A percentile compares a stretch with the other conserved stretches of the same genome.
Conservation (phyloP, 2,113 vertebrate species). For the Lagopus leucura region DNA sequence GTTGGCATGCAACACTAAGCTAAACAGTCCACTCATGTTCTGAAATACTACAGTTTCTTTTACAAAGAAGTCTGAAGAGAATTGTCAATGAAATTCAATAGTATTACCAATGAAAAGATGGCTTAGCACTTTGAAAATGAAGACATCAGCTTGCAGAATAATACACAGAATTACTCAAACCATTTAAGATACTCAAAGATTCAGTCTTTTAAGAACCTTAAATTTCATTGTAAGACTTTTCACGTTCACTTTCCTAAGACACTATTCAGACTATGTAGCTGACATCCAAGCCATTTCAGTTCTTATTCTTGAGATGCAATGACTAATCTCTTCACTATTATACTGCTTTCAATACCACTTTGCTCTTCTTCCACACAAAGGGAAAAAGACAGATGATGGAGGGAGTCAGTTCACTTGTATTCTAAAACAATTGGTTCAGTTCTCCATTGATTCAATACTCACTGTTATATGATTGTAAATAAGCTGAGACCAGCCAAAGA, state of each 20-base stretch:
- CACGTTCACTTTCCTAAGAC: constrained; percentile 27
- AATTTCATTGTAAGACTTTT: neutral
- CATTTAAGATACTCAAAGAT: neutral
- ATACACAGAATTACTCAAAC: neutral
- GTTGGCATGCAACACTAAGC: neutral
- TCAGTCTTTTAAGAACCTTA: neutral
- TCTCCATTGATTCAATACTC: constrained; percentile 67
- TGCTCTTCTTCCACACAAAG: neutral
- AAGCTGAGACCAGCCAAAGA: constrained; percentile 97
- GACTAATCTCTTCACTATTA: constrained; percentile 34
- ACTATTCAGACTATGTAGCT: neutral
- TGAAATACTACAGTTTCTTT: neutral
- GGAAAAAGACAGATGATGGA: neutral
- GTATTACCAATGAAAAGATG: neutral
- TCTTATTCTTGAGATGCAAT: neutral
- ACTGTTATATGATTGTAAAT: constrained; percentile 99
- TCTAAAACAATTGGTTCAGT: constrained; percentile 30
- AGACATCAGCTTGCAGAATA: neutral
- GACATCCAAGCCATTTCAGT: neutral
- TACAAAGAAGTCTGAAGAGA: neutral
- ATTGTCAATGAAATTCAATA: neutral
- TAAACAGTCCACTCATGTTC: neutral
- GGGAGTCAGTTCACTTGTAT: neutral
- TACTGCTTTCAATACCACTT: neutral
- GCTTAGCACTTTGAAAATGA: neutral